These are phyloP conservation scores for Parthenolecanium corni DNA, from an alignment of 2,888 invertebrate species.

Conservation along the genomic window DNA sequence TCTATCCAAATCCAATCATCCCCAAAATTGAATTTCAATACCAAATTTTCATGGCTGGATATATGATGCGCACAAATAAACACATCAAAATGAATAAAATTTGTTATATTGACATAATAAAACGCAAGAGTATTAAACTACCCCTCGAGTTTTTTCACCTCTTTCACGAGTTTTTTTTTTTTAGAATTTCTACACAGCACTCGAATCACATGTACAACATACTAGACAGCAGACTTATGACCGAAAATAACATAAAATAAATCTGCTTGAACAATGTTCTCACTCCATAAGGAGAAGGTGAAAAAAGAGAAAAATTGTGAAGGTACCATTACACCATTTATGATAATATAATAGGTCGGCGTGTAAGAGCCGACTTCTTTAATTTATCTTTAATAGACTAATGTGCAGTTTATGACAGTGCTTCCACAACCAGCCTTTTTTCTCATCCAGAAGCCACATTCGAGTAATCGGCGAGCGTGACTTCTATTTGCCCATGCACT, in stretches of 20 bases:
- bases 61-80: not conserved
- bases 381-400: constrained; percentile 12
- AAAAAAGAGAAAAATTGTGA: constrained; percentile 16
- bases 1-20: constrained; percentile 1
- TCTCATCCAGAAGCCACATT: no score
- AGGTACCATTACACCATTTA: constrained; percentile 16
- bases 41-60: not conserved
- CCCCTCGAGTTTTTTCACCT: not conserved
- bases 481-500: not conserved
- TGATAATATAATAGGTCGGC: constrained; percentile 15
- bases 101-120: constrained; percentile 5
- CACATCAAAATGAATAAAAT: not conserved
- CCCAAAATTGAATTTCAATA: not conserved
- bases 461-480: no score
- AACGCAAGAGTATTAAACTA: not conserved
- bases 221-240: constrained; percentile 15
- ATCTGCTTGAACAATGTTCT: not conserved
- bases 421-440: not conserved
- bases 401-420: constrained; percentile 4
- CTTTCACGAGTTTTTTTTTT: not conserved
- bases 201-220: constrained; percentile 7
- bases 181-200: not conserved
- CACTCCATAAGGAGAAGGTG: not conserved
- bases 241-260: constrained; percentile 4
- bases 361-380: constrained; percentile 15